A percentile compares a stretch with the other conserved stretches of the same genome.
Conservation (phyloP, 2,113 vertebrate genomes). For the Rattus rattus region DNA sequence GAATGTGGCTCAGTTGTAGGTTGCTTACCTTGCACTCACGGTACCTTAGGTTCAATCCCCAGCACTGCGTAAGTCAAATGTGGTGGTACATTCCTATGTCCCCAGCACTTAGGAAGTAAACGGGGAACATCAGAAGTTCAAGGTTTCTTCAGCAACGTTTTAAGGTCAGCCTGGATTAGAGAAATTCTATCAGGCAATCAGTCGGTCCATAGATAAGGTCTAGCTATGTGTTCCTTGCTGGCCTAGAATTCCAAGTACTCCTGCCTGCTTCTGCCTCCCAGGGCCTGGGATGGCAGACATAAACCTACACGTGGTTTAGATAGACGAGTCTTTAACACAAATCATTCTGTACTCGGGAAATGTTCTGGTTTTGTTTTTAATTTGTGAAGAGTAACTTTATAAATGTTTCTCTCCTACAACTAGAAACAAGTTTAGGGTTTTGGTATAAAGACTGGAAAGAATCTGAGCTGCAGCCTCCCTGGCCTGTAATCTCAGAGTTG, state of each 20-base stretch:
- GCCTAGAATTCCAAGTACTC: background rate
- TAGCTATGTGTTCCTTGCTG: no score
- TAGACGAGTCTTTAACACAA: background rate
- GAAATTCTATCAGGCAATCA: background rate
- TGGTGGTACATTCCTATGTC: background rate
- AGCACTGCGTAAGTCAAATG: background rate
- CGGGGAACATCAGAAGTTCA: background rate
- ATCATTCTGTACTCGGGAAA: background rate
- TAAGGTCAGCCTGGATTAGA: background rate
- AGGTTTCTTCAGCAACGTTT: no score
- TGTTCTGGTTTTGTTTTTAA: background rate
- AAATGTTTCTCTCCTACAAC: background rate
- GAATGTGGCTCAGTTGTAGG: background rate
- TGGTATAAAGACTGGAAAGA: background rate
- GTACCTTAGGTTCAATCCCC: background rate
- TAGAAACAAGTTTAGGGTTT: conserved; percentile 10
- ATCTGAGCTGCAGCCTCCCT: background rate
- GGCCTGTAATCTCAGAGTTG: background rate
- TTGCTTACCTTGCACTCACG: background rate
- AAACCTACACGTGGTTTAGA: background rate
- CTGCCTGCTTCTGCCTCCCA: background rate
- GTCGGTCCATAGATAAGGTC: background rate
- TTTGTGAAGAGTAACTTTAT: conserved; percentile 44
- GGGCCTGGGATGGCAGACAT: background rate
- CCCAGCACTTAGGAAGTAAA: background rate